phyloP scores from a whole-genome alignment of 2,797 vertebrate genomes.

The Cyprinella venusta region DNA sequence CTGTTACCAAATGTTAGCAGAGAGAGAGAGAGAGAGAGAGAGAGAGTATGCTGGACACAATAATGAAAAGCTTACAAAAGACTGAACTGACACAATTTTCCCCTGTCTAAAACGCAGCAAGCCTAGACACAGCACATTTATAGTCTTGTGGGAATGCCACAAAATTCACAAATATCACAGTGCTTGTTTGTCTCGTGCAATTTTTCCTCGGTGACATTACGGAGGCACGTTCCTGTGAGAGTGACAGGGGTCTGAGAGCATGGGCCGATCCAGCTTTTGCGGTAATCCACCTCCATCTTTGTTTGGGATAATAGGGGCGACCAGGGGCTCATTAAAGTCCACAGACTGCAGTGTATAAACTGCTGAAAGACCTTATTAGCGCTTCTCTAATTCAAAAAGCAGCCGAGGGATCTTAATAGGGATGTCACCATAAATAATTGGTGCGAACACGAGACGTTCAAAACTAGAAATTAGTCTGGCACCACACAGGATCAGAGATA shows the following conservation, averaged over 20 bases:
- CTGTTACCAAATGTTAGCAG: neutral
- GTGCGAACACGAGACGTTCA: constrained; percentile 33
- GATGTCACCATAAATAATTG: constrained; percentile 57
- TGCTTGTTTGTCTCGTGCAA: constrained; percentile 24
- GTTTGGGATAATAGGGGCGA: constrained; percentile 57
- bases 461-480: constrained; percentile 46
- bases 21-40: too few relatives aligned
- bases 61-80: constrained; percentile 32
- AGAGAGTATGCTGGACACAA: neutral
- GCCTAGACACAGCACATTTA: constrained; percentile 35
- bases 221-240: constrained; percentile 48
- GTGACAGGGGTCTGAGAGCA: constrained; percentile 48
- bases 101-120: constrained; percentile 13
- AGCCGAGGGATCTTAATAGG: constrained; percentile 56
- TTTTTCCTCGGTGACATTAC: constrained; percentile 48
- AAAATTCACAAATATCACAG: constrained; percentile 31
- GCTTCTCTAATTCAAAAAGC: constrained; percentile 54
- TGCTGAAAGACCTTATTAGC: constrained; percentile 59
- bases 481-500: constrained; percentile 33
- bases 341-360: constrained; percentile 53
- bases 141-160: constrained; percentile 22
- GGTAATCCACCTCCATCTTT: constrained; percentile 55
- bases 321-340: constrained; percentile 59
- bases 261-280: constrained; percentile 52
- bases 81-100: constrained; percentile 18